Evolutionary conservation across 2,113 vertebrate genomes (phyloP), one percentile per base, ranked within the genome.

Genomic region (Gambusia holbrooki): DNA sequence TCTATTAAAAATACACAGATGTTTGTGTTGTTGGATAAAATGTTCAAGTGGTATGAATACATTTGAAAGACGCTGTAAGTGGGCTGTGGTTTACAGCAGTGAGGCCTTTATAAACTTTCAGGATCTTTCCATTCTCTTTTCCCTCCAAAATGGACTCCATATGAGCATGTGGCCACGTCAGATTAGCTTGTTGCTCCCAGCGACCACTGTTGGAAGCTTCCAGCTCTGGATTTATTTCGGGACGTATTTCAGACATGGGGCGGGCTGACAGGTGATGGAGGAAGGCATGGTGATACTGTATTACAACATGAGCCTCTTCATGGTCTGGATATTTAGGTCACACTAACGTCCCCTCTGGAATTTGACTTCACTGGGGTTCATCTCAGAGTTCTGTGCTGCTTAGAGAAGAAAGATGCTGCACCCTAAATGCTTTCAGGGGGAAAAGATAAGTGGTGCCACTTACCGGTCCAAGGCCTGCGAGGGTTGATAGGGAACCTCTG

Each of bases 141-240:
- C 27, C 73, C 65, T 78, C 68, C 69, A 60, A 69, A 71, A 65
- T 29, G 6, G 8, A 28, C 32, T 11, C 32, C 35, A 74, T 79
- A 54, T 72, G 33, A 78, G 62, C 45, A 35, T 25, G 17, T 28
- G 62, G 28, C 74, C 6, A 27, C 40, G 27, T 60, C 29, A 70
- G 25, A 83, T 80, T 58, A 86, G 76, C 62, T 28, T 15, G 37
- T 79, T 70, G 51, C 80, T 73, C 32, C 35, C 61, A 40, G 70
- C 69, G 29, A 72, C 25, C 65, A 2, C 71, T 87, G 71, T 51
- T 75, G 60, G 60, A 63, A 5, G 60, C 48, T 71, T 84, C 86
- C 88, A 84, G 78, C 86, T 78, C 63, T n/a, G 0, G 7, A 42
- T 83, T 87, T 92, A 92, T 93, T 93, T 90, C 64, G 15, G 91